phyloP scores from a whole-genome alignment of 2,797 vertebrate genomes.

The Amblyopsis hoosieri region DNA sequence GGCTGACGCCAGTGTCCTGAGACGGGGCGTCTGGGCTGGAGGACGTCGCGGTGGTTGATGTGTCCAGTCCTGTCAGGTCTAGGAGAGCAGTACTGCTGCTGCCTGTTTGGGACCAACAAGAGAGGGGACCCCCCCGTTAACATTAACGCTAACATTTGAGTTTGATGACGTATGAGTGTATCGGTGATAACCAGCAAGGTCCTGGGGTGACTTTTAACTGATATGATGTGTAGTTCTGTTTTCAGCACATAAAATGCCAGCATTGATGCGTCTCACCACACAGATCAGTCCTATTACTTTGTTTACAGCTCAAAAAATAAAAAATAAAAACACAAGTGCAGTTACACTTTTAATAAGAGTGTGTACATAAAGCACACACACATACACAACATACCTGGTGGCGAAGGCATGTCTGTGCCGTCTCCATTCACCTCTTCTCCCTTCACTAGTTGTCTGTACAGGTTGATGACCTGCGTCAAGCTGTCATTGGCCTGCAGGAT shows the following conservation, averaged over 20 bases:
- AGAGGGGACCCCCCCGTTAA: neutral
- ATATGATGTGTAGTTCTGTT: no score
- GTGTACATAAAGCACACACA: neutral
- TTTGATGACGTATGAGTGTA: no score
- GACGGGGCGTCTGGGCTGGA: conserved; percentile 72
- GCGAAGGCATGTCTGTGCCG: conserved; percentile 44
- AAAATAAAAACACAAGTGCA: neutral
- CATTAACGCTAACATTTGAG: no score
- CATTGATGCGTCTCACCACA: no score
- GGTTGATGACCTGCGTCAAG: conserved; percentile 95
- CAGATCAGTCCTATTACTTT: no score
- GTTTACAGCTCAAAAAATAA: neutral
- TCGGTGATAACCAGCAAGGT: no score
- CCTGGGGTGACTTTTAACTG: no score
- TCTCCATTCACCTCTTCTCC: conserved; percentile 92
- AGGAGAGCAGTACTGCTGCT: conserved; percentile 85
- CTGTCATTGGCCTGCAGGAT: conserved; percentile 97
- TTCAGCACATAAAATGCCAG: no score
- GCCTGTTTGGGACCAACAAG: conserved; percentile 50
- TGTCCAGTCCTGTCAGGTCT: conserved; percentile 89
- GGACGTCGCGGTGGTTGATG: conserved; percentile 68
- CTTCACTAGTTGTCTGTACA: conserved; percentile 89
- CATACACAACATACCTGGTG: conserved; percentile 72
- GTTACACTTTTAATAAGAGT: neutral
- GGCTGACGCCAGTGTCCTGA: conserved; percentile 81